Evolutionary conservation across 2,888 invertebrate genomes (phyloP), one percentile per base, ranked within the genome.

Genomic region (Leucania comma): DNA sequence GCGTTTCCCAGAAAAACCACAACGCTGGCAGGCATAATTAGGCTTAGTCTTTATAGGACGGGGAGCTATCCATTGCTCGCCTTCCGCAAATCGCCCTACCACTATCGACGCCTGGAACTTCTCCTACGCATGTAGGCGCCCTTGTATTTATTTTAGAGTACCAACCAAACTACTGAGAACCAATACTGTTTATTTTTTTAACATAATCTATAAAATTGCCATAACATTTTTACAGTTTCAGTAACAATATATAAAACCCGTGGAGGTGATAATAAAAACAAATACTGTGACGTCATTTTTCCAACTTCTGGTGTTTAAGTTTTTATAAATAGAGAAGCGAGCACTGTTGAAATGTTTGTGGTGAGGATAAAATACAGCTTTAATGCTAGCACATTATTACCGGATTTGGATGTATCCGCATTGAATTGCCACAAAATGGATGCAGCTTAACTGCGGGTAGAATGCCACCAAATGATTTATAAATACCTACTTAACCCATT

Each of bases 191-290:
- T 83, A 70, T 82, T 84, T 72, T 66, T 17, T 53, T n/a, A 82
- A 74, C 57, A 59, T 60, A 75, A 64, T 72, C 75, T 63, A 38
- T 75, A 51, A 62, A 74, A 74, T 66, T 48, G 62, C 35, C 51
- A 38, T 71, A 63, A 74, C 61, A 61, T 80, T 84, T 75, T 75
- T 72, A 83, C 66, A 68, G 65, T 75, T 69, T 50, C 50, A 38
- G 59, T 14, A 61, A 74, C 64, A 72, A 68, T 80, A 42, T 80
- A 68, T 63, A 63, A 32, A 80, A 75, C 42, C 22, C n/a, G 51
- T 12, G 10, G 64, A 61, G 60, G 56, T 64, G 51, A 75, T 65
- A 68, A 57, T 50, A 73, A 74, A 80, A 77, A 73, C 26, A 66
- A 80, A 68, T 35, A 56, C 9, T 4, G 1, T 80, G 75, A 75